phyloP scores from a whole-genome alignment of 2,113 vertebrate species.

The Phoxinus phoxinus region DNA sequence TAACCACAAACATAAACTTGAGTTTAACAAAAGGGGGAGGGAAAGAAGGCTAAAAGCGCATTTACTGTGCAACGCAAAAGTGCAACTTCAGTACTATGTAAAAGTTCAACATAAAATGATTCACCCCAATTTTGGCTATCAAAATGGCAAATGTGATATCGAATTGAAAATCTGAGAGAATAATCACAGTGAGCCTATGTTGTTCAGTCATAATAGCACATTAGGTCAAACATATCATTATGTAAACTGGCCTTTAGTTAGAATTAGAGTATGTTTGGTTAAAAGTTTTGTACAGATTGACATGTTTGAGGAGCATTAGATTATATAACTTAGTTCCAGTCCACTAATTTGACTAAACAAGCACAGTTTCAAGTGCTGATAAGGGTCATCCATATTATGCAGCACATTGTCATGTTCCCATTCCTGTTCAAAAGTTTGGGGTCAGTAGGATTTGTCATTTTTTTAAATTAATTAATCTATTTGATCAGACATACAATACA shows the following conservation, averaged over 20 bases:
- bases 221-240: slow-evolving; percentile 12
- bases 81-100: slow-evolving; percentile 51
- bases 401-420: neutral
- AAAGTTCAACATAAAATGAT: slow-evolving; percentile 60
- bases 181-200: neutral
- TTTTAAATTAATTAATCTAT: neutral
- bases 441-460: neutral
- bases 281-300: neutral
- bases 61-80: slow-evolving; percentile 62
- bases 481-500: neutral
- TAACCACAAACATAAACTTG: slow-evolving; percentile 48
- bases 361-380: neutral
- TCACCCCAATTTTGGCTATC: slow-evolving; percentile 50
- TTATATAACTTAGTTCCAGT: neutral
- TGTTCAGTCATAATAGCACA: neutral
- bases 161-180: slow-evolving; percentile 16
- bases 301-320: neutral
- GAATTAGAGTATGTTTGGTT: neutral
- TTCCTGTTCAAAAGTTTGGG: neutral
- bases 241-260: neutral
- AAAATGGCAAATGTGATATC: neutral
- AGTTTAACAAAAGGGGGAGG: slow-evolving; percentile 11
- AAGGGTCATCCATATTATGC: neutral
- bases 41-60: slow-evolving; percentile 58
- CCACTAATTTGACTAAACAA: neutral